Percentiles rank a stretch among this genome's conserved stretches.
These are phyloP conservation scores for Telmatherina bonti DNA, from an alignment of 2,797 vertebrate genomes.

Conservation along the genomic window DNA sequence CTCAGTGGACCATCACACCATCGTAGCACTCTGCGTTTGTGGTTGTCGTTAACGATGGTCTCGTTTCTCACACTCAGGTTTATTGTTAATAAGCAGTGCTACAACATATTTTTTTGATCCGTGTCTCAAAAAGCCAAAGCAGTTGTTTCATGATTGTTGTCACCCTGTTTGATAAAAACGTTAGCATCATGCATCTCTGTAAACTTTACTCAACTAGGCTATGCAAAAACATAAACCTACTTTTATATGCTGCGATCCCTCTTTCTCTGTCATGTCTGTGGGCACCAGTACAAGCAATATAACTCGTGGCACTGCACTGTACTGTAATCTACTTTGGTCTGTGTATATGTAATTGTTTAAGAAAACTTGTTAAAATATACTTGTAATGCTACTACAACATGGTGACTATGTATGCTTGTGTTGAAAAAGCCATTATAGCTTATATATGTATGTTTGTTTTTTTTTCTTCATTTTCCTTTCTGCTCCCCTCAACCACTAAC, in stretches of 20 bases:
- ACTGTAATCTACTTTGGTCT: constrained; percentile 70
- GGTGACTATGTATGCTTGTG: constrained; percentile 47
- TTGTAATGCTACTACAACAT: constrained; percentile 60
- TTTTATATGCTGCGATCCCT: constrained; percentile 77
- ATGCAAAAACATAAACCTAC: constrained; percentile 80
- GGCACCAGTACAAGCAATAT: constrained; percentile 80
- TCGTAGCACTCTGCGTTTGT: background rate
- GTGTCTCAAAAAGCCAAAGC: constrained; percentile 72
- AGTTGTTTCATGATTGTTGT: constrained; percentile 20
- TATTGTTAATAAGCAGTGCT: constrained; percentile 54
- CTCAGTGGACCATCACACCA: constrained; percentile 5
- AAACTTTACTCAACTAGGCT: constrained; percentile 77
- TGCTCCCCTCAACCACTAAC: constrained; percentile 52
- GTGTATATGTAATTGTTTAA: constrained; percentile 62
- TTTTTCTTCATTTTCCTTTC: constrained; percentile 13
- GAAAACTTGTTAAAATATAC: constrained; percentile 37
- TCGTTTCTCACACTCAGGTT: constrained; percentile 72
- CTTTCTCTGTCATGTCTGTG: constrained; percentile 51
- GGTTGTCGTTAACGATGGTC: constrained; percentile 11
- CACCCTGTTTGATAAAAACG: constrained; percentile 6
- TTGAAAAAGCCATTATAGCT: constrained; percentile 53
- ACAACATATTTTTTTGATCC: constrained; percentile 18
- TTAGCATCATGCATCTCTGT: constrained; percentile 66
- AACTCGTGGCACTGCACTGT: constrained; percentile 69
- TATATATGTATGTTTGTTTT: constrained; percentile 22